phyloP scores from a whole-genome alignment of 1,140 invertebrate genomes.

The Heliconius nattereri region DNA sequence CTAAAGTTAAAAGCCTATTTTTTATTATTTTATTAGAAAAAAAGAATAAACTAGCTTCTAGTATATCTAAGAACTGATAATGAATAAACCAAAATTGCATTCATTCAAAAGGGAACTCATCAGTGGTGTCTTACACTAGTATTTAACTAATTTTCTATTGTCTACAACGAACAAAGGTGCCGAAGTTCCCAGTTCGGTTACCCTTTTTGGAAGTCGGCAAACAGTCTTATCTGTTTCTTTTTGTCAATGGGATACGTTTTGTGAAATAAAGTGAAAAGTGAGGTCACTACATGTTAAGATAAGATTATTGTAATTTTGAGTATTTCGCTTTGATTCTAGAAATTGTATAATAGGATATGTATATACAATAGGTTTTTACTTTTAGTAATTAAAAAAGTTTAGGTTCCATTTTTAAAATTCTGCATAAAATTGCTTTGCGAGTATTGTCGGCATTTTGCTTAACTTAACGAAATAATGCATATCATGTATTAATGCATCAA shows the following conservation, averaged over 20 bases:
- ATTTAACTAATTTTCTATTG: conserved; percentile 51
- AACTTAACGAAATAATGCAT: too few relatives aligned
- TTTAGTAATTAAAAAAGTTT: too few relatives aligned
- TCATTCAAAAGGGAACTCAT: conserved; percentile 16
- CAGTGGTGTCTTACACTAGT: conserved; percentile 22
- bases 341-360: not conserved
- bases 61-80: not conserved
- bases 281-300: conserved; percentile 1
- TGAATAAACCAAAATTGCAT: conserved; percentile 2
- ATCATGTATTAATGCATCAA: too few relatives aligned
- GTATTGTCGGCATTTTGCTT: too few relatives aligned
- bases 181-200: conserved; percentile 42
- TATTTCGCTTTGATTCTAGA: not conserved
- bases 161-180: conserved; percentile 50
- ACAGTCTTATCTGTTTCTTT: conserved; percentile 47
- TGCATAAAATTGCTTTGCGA: too few relatives aligned
- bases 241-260: conserved; percentile 26
- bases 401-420: too few relatives aligned
- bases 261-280: conserved; percentile 32
- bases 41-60: not conserved
- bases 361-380: not conserved
- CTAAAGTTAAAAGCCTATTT: too few relatives aligned
- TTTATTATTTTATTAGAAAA: not conserved
- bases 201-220: conserved; percentile 38
- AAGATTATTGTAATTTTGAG: conserved; percentile 2